Evolutionary conservation across 2,888 invertebrate species (phyloP), one percentile per base, ranked within the genome.

Genomic region (Fragum sueziense): DNA sequence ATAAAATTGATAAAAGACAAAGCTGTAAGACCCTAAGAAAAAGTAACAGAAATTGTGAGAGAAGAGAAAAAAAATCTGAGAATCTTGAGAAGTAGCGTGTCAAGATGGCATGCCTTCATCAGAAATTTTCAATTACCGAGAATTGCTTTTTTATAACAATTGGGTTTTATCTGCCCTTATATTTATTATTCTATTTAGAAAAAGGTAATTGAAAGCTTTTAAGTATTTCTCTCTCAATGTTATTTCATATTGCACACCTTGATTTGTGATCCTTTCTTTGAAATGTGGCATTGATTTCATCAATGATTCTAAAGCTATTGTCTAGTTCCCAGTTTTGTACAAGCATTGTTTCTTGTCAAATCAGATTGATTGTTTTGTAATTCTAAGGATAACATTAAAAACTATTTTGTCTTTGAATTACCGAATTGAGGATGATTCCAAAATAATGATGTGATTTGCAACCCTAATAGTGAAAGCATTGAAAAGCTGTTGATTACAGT

Each of bases 101-200:
- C 65, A 65, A 65, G 65, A 20, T 20, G 27, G 27, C 65, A 41
- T 41, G n/a, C 41, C 22, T 34, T 62, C 62, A 17, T 4, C 41
- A 65, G 65, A 65, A 65, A 29, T 65, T 61, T 61, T 65, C 65
- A 65, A 65, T 65, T 65, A 65, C 22, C 34, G 41, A 25, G 65
- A 65, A 65, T 65, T 65, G 41, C 65, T 65, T 65, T 65, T 65
- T 65, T 65, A 65, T 34, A 65, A 65, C 65, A 41, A 65, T 65
- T 17, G 14, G 27, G 41, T 41, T 65, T 65, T 65, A 65, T 65
- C 65, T 65, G 7, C 65, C 25, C 65, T 65, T 65, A 41, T 65
- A 65, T 65, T 65, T 65, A 65, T 65, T 65, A 41, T 65, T 65
- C 65, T 65, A 65, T 65, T 65, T 65, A 65, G 65, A 65, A 65